Evolutionary conservation across 2,888 invertebrate genomes (phyloP), one percentile per base, ranked within the genome.

Genomic region (Cactoblastis cactorum): DNA sequence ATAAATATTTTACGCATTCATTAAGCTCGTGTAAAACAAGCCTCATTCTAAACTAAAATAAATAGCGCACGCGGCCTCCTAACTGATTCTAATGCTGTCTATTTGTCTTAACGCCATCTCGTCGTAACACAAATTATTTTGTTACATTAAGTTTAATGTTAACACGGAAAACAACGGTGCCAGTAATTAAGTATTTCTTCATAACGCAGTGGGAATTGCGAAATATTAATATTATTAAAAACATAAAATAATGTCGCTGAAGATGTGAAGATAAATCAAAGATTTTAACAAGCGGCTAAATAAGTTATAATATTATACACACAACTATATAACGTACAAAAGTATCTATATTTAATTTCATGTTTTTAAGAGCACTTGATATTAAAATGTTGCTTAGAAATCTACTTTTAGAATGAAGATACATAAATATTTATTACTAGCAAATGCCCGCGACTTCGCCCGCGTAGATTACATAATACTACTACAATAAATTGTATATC

Each of bases 21-120:
- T n/a, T 38, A 38, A 28, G 14, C 28, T 1, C 32, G 11, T 43
- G 28, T 1, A 15, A 28, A 9, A 0, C n/a, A 33, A 19, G 32
- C 41, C 33, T 43, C 15, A 39, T n/a, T 49, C 19, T 9, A 12
- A 41, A 34, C 33, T 41, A 41, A 19, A 41, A 43, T 65, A 70
- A 76, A 75, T 74, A 57, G 67, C 64, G 51, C 62, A 60, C 65
- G 57, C 57, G 56, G 53, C 56, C 59, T 56, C 56, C 73, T 78
- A 78, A 81, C 77, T 73, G 78, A 80, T 80, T 80, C 74, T 75
- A 77, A 81, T 77, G 73, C 63, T 53, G 35, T 49, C 61, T 58
- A 73, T 74, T 73, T 64, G 59, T 65, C 63, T 59, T 51, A 52
- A 58, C 56, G 62, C 59, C 60, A 55, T 57, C 62, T 51, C 52